phyloP scores from a whole-genome alignment of 2,113 vertebrate species.

The Hyperoodon ampullatus region DNA sequence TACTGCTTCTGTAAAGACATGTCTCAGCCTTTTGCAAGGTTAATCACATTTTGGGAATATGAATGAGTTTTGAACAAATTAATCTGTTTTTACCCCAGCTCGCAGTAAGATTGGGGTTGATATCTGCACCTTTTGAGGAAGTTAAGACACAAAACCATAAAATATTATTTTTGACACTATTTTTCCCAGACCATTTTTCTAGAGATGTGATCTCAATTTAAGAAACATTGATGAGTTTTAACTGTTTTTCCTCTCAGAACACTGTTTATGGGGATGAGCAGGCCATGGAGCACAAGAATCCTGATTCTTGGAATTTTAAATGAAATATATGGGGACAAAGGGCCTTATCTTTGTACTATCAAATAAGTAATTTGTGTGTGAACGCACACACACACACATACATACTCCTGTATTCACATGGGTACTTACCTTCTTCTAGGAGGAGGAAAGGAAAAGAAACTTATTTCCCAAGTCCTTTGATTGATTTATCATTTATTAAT shows the following conservation, averaged over 20 bases:
- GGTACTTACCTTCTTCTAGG: background rate
- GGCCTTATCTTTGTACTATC: background rate
- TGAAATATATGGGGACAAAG: background rate
- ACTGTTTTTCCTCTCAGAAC: slow-evolving; percentile 32
- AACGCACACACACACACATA: too few relatives aligned
- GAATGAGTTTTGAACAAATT: slow-evolving; percentile 42
- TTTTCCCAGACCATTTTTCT: background rate
- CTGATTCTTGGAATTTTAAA: background rate
- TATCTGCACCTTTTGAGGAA: slow-evolving; percentile 48
- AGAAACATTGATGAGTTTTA: background rate
- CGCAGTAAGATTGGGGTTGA: background rate
- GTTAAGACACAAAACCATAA: slow-evolving; percentile 48
- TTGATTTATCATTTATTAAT: slow-evolving; percentile 39
- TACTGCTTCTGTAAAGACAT: background rate
- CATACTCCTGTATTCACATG: fast-evolving
- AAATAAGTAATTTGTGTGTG: background rate
- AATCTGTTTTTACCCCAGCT: slow-evolving; percentile 53
- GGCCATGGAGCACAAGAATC: background rate
- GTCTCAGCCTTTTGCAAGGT: slow-evolving; percentile 33
- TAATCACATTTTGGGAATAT: slow-evolving; percentile 61
- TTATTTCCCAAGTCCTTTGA: slow-evolving; percentile 43
- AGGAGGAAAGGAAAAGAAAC: background rate
- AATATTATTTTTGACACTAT: slow-evolving; percentile 1
- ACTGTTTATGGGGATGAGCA: background rate
- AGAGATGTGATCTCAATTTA: background rate